Base-by-base conservation (phyloP, 1,140 invertebrate species). In the Apocrypta bakeri region DNA sequence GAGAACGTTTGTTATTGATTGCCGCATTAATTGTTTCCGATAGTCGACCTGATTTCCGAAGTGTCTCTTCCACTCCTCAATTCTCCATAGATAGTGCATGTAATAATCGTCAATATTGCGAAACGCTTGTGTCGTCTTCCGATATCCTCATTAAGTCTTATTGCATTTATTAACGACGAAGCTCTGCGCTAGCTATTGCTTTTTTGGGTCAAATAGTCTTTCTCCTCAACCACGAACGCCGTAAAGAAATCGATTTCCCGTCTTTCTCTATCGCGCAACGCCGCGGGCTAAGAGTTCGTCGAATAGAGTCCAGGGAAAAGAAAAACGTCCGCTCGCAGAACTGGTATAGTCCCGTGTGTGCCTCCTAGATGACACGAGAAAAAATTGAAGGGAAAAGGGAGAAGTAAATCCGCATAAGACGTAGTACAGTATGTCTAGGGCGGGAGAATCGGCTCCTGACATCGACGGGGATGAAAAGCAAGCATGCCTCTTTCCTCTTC, bases 381-480 rank as follows among this genome's bases (percentile, higher is more conserved):
- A 76, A 72, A 72, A 4, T 72, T 24, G 33, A n/a, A 24, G 33
- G 37, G 7, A 8, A 56, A 33, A 64, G 31, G 27, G 74, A 64
- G 27, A 71, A n/a, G 66, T 40, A 79, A 72, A 79, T 71, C 68
- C 42, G 78, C 42, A 72, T 56, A 72, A 72, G 29, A 27, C 66
- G 61, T 77, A 77, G 63, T 17, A n/a, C 63, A 14, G 2, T 78
- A 68, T 86, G 81, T 87, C 86, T 87, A 84, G 83, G 74, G 74
- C 74, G 68, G 83, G 69, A 84, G 83, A 83, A 86, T 84, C 84
- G 85, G 84, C 87, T 89, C 85, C 88, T 89, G 88, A 86, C 87
- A 85, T 82, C 84, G 85, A 75, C 84, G 85, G 85, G 87, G 86
- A 89, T 89, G 90, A 90, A 90, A 90, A 88, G 88, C 89, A 87